Percentiles rank a stretch among this genome's conserved stretches.
Evolutionary conservation across 2,797 vertebrate species (phyloP).

Genomic region (Cuniculus paca): DNA sequence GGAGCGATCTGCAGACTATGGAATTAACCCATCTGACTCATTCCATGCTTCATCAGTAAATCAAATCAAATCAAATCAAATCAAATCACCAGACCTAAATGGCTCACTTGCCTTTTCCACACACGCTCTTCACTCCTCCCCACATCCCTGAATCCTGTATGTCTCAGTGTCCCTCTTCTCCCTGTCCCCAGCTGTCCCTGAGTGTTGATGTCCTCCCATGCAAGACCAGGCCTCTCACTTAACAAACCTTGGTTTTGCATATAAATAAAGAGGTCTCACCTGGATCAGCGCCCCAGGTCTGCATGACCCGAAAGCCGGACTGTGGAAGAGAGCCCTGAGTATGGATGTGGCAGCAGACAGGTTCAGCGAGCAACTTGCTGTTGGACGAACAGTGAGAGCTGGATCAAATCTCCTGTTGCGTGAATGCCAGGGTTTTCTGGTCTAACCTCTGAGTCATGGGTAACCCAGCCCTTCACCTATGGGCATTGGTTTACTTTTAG

Average conservation of each 20-base stretch:
- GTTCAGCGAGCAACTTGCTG: too few species aligned
- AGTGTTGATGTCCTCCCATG: background rate
- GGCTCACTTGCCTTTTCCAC: background rate
- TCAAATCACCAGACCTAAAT: background rate
- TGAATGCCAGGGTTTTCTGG: background rate
- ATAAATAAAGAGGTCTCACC: background rate
- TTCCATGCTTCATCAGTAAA: background rate
- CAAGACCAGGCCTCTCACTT: background rate
- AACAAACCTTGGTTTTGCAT: background rate
- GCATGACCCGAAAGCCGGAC: background rate
- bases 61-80: background rate
- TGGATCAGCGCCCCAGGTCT: background rate
- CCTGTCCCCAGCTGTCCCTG: background rate
- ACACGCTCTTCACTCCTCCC: too few species aligned
- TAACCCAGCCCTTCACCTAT: too few species aligned
- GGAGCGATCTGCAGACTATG: background rate
- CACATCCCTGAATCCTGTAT: background rate
- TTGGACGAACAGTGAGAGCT: background rate
- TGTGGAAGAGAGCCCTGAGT: background rate
- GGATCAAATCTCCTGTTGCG: background rate
- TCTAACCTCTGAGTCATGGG: background rate
- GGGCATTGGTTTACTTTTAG: background rate
- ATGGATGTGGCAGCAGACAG: background rate
- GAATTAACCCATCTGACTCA: background rate
- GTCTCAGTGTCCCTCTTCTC: too few species aligned